Evolutionary conservation across 1,140 invertebrate genomes (phyloP), one percentile per base, ranked within the genome.

Genomic region (Drosophila bifasciata): DNA sequence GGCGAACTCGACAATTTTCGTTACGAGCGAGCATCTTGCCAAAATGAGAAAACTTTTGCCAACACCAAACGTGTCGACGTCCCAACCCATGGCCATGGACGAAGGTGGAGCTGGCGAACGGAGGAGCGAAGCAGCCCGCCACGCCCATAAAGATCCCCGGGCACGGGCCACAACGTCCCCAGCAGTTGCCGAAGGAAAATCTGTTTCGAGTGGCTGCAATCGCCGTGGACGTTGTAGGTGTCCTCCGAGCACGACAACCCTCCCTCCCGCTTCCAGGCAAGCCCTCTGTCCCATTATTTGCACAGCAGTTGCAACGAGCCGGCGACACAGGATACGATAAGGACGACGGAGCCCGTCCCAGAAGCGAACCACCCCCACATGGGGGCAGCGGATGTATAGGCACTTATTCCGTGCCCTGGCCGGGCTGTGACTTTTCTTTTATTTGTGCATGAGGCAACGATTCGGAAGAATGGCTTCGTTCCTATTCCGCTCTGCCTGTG

Each of bases 31-130:
- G 64, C 81, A 88, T 81, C 78, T 81, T 88, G 81, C 45, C 64
- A 71, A 88, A 86, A 86, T 86, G 83, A 88, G 83, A 86, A 86
- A 86, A 86, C 78, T 86, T 86, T 78, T 81, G 73, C 52, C 77
- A 78, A 72, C 83, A 71, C 64, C 77, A 88, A 86, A 86, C 81
- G 77, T 85, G 81, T 85, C 77, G 77, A 80, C 43, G 71, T 60
- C 46, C 68, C 53, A 46, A 56, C 55, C 68, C 44, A 55, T 40
- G 46, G 53, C 53, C 50, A n/a, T n/a, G n/a, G 41, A 19, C 41
- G 36, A 23, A 74, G 71, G 75, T 57, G 52, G 60, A 78, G 58
- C 17, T 55, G 61, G 41, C 64, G 45, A 55, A 40, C 44, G 36
- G 60, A 83, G 58, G 19, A 43, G 46, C 28, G 36, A 16, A 45